Base-by-base conservation (phyloP, 2,888 invertebrate species). In the Metopia argyrocephala region DNA sequence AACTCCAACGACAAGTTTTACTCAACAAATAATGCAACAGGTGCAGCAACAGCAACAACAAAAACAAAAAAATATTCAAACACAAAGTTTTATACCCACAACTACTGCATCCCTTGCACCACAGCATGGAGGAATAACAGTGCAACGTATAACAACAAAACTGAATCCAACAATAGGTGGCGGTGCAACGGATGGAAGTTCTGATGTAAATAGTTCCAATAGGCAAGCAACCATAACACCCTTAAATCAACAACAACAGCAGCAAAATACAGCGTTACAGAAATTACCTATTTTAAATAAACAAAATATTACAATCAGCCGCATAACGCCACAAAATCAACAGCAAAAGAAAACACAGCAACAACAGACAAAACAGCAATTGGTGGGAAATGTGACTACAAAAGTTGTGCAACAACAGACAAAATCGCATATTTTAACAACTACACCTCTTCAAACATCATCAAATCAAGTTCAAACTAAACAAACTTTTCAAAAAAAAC, bases 231-330 rank as follows among this genome's bases (percentile, higher is more conserved):
- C 86, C 12, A 87, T 86, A 18, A 87, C 86, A 1, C 85, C 86
- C 61, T 46, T 87, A 38, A 70, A 65, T 23, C 82, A 80, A 64
- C 76, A 52, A 15, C 66, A 62, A 9, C 69, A 50, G 25, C 68
- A 45, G 31, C 56, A 38, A 5, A 38, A 38, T 4, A 18, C 46
- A 54, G 48, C 57, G 45, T 56, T 78, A 50, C 78, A 82, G 9
- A 86, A 86, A 78, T 52, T 88, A 57, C 89, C 89, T 0, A 69
- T 87, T 48, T 68, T 89, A 5, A 89, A 88, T 69, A 89, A 89
- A 31, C 89, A 89, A 74, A 89, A 89, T 83, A 87, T 89, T 18
- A 89, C 89, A 12, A 89, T 89, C 21, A 89, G 89, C 84, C 86
- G 87, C 28, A 86, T 89, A 82, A 86, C 79, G 31, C 83, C 48